These are phyloP conservation scores for Trypoxylon attenuatum DNA, from an alignment of 2,888 invertebrate genomes.

Conservation along the genomic window DNA sequence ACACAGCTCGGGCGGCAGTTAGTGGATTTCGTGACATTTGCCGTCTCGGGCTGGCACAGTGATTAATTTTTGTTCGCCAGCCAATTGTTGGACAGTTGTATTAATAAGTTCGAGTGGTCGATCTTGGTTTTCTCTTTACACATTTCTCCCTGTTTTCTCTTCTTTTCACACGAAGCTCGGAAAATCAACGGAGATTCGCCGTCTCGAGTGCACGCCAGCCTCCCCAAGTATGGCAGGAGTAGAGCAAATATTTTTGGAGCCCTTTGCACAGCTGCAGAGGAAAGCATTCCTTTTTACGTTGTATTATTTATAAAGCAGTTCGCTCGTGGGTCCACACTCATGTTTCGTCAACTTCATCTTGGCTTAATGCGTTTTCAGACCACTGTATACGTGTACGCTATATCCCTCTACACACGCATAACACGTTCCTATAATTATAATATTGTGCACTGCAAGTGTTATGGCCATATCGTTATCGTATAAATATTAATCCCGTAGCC, in stretches of 20 bases:
- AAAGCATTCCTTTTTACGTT: conserved; percentile 14
- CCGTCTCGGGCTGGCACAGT: conserved; percentile 23
- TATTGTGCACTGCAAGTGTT: conserved; percentile 17
- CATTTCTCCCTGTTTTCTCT: not conserved
- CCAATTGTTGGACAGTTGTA: conserved; percentile 43
- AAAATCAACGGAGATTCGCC: too few species aligned
- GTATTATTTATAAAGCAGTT: conserved; percentile 39
- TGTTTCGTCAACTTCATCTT: conserved; percentile 40
- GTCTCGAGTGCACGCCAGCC: not conserved
- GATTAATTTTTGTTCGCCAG: conserved; percentile 44
- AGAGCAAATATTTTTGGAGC: not conserved
- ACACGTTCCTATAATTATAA: conserved; percentile 19
- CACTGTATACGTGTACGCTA: conserved; percentile 20
- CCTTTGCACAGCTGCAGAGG: conserved; percentile 4
- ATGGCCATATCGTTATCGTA: not conserved
- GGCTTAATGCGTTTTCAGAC: conserved; percentile 32
- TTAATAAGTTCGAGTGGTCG: conserved; percentile 34
- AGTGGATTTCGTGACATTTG: conserved; percentile 20
- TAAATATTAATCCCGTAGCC: not conserved
- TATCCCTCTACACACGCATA: conserved; percentile 24
- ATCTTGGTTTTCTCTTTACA: conserved; percentile 11
- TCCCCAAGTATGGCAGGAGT: not conserved
- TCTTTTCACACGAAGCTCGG: too few species aligned
- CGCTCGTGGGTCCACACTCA: conserved; percentile 13
- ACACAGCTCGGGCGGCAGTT: not conserved